Percentiles rank a stretch among this genome's conserved stretches.
These are phyloP conservation scores for Pocota personata DNA, from an alignment of 2,888 invertebrate species.

Conservation along the genomic window DNA sequence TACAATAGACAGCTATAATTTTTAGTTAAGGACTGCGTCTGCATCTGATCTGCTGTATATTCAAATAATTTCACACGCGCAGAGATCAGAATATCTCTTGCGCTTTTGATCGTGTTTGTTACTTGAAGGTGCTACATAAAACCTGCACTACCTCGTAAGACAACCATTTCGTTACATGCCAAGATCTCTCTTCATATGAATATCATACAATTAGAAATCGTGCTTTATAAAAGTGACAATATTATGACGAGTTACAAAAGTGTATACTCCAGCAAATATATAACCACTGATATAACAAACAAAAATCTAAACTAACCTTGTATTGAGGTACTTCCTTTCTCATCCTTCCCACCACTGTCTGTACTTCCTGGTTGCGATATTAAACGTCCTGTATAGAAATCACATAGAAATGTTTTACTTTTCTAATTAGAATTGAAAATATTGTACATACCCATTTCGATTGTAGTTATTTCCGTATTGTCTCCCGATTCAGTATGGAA, in stretches of 20 bases:
- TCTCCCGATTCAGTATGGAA: slow-evolving; percentile 79
- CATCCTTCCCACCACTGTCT: slow-evolving; percentile 74
- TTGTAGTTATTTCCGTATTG: slow-evolving; percentile 79
- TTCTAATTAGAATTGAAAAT: not conserved
- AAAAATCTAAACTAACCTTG: slow-evolving; percentile 49
- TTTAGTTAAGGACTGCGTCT: too few relatives aligned
- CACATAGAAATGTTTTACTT: not conserved
- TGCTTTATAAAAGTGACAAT: not conserved
- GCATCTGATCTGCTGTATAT: too few relatives aligned
- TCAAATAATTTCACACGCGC: too few relatives aligned
- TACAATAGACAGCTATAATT: too few relatives aligned
- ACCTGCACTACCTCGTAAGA: not conserved
- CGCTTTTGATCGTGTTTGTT: too few relatives aligned
- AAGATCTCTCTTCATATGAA: not conserved
- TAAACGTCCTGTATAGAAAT: slow-evolving; percentile 77
- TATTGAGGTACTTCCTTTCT: slow-evolving; percentile 55
- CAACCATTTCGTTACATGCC: not conserved
- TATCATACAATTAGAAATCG: not conserved
- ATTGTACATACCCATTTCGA: slow-evolving; percentile 79
- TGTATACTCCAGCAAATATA: not conserved
- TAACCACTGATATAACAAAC: not conserved
- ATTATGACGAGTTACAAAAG: not conserved
- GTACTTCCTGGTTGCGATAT: slow-evolving; percentile 79
- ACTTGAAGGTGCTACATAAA: too few relatives aligned
- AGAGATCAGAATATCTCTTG: too few relatives aligned